Evolutionary conservation across 2,888 invertebrate genomes (phyloP), one percentile per base, ranked within the genome.

Genomic region (Trichogramma dendrolimi): DNA sequence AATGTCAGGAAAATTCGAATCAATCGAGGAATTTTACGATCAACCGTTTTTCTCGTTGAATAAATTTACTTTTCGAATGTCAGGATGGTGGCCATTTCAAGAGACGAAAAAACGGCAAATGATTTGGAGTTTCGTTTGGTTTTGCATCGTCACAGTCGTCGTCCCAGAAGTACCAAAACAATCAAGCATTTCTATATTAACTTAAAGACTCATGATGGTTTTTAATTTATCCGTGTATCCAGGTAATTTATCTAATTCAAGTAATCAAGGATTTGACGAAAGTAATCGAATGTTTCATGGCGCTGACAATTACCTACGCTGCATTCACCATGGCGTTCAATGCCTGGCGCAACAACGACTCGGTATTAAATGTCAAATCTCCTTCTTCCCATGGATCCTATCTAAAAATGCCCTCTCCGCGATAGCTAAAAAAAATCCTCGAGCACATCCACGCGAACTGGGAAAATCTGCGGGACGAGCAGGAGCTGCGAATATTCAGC

Each of bases 1-100:
- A 27, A 27, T 27, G 27, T 27, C 27, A 27, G 27, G 2, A 27
- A 27, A 27, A 27, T 27, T 27, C 27, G 27, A 27, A 27, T 27
- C 27, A 27, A 27, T 27, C 27, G 27, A 27, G 27, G 27, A 27
- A 27, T 27, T 27, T 27, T 27, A 27, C 5, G 39, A 11, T 46
- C 27, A 27, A 27, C 43, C 48, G 4, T 5, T 42, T 50, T 61
- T 54, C 51, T 4, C 14, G n/a, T 6, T 61, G 14, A 59, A 53
- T 4, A 64, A 64, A 47, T 42, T 43, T 7, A 43, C 4, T 40
- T 47, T 64, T 2, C 6, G 6, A 3, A 10, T 41, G 6, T 8
- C 41, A 4, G 64, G 64, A 39, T 53, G n/a, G 4, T 64, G 64
- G 64, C 61, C 64, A 6, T 61, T 53, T 50, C 61, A 64, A 54